Evolutionary conservation across 2,113 vertebrate genomes (phyloP), one percentile per base, ranked within the genome.

Genomic region (Ardeotis arabs): DNA sequence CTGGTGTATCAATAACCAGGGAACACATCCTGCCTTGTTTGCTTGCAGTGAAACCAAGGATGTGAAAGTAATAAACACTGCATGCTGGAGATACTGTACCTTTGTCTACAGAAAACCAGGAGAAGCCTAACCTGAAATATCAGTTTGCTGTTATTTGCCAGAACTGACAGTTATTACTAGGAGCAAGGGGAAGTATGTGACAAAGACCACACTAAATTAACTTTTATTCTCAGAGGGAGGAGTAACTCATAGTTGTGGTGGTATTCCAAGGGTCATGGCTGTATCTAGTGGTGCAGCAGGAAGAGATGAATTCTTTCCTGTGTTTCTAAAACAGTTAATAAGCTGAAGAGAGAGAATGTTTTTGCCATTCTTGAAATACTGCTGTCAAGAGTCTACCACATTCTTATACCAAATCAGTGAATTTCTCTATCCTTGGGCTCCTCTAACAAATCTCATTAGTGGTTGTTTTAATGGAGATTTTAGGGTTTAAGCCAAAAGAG

Each of bases 401-500:
- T 89, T 60, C 73, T 59, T 81, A 64, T 12, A 93, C 49, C 44
- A 88, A 90, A 86, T 53, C 39, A 76, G 24, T 58, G 53, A 55
- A 47, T 62, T 69, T 84, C 39, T 64, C 56, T 63, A 3, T 93
- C 63, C 70, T 85, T 85, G 37, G 74, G 45, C n/a, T 28, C 27
- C 55, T 93, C 55, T 66, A 76, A 49, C 41, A 91, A 73, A 91
- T 70, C 78, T 91, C 81, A 70, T 95, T 89, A 94, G 81, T 59
- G 20, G 52, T 63, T 67, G 63, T 67, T 96, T 92, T 85, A 91
- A 82, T 33, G 44, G 89, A 89, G 67, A 93, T 95, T 93, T 91
- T 91, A 95, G 91, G 13, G 91, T 91, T 92, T 83, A 87, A 93
- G 93, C 89, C 91, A 94, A 87, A 94, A 75, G 83, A 93, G 75